phyloP scores from a whole-genome alignment of 1,140 invertebrate genomes.

The Bursaphelenchus mucronatus region DNA sequence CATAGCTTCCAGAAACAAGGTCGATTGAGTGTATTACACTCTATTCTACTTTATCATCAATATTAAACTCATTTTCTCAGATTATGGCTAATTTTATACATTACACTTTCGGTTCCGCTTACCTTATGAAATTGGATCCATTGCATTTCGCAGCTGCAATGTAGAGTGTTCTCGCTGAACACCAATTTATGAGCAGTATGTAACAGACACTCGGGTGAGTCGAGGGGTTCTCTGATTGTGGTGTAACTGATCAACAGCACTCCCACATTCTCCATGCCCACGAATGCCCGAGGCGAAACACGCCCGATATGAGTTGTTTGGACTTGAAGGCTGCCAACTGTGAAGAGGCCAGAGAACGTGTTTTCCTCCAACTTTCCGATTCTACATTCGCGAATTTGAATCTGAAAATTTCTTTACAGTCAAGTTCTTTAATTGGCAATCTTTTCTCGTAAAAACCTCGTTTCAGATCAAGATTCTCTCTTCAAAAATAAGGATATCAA shows the following conservation, averaged over 20 bases:
- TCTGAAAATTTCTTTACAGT: conserved; percentile 27
- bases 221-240: conserved; percentile 35
- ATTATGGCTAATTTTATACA: not conserved
- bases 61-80: conserved; percentile 14
- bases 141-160: conserved; percentile 43
- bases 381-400: conserved; percentile 43
- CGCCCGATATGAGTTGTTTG: conserved; percentile 48
- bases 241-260: conserved; percentile 44
- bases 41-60: conserved; percentile 17
- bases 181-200: conserved; percentile 48
- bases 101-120: not conserved
- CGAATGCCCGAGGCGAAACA: conserved; percentile 40
- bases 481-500: no score
- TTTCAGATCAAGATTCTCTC: no score
- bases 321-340: conserved; percentile 42
- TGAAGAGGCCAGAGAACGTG: conserved; percentile 42
- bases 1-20: not conserved
- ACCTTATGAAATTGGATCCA: conserved; percentile 46
- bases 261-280: conserved; percentile 41
- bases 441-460: no score
- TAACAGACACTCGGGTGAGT: conserved; percentile 38
- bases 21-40: not conserved
- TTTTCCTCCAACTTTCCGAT: conserved; percentile 45
- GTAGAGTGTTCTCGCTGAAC: conserved; percentile 48
- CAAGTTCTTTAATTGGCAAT: not conserved